Base-by-base conservation (phyloP, 1,140 invertebrate species). In the Paramacrobiotus metropolitanus region DNA sequence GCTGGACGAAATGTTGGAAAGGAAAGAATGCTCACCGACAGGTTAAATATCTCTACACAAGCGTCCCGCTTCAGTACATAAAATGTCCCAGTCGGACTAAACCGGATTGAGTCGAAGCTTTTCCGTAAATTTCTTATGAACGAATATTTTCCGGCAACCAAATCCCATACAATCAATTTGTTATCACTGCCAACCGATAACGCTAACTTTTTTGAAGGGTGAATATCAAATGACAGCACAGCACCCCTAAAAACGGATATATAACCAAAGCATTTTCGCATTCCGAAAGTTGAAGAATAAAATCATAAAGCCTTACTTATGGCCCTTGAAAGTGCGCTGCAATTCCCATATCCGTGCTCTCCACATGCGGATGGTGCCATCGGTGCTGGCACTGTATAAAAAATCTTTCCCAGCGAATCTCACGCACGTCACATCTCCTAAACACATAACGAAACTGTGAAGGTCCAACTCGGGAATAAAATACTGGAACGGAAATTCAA, bases 151-250 rank as follows among this genome's bases (percentile, higher is more conserved):
- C 69, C 70, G 31, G 65, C 68, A 1, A 72, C 64, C 2, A 72
- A 60, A 64, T 73, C 71, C 71, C 71, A 73, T 21, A 68, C 68
- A 9, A 66, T 65, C n/a, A 73, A 64, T 18, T 70, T 67, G 31
- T 67, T 67, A 59, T 72, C 71, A 60, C 66, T 63, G 20, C 69
- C 66, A 2, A 72, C 68, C 15, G 71, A 67, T 30, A 73, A 61
- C 1, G 69, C 68, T 30, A 73, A 30, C 63, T 71, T 73, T 9
- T 71, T 71, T 62, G 67, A 68, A 1, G 71, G 71, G 66, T 73
- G 71, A 9, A 73, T 65, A 24, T 70, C 65, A 4, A 72, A 60
- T 63, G 63, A 62, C 61, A 67, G 66, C 0, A 72, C 64, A 15
- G 65, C 62, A 29, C 65, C 66, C 45, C 70, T 72, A 62, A 29